These are phyloP conservation scores for Lycaon pictus DNA, from an alignment of 2,113 vertebrate species.

Conservation along the genomic window DNA sequence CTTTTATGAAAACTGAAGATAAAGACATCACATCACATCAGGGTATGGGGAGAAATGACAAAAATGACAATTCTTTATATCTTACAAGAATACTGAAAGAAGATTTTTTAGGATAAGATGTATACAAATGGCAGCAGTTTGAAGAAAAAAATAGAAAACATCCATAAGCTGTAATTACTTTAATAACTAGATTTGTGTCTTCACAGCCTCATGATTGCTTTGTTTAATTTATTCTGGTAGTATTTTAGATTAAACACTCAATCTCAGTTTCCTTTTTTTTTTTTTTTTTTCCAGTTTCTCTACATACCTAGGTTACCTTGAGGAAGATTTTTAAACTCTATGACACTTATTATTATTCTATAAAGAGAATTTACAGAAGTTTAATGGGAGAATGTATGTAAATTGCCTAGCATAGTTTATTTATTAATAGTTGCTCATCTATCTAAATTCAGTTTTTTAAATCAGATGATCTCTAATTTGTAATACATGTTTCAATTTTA, in stretches of 20 bases:
- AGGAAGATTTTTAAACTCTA: not conserved
- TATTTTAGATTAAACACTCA: not conserved
- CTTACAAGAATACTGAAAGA: not conserved
- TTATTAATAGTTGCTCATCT: not conserved
- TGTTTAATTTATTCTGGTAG: not conserved
- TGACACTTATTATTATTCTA: not conserved
- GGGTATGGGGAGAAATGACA: not conserved
- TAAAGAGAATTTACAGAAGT: not conserved
- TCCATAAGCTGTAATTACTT: not conserved
- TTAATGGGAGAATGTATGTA: not conserved
- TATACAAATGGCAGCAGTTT: not conserved
- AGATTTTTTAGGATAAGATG: not conserved
- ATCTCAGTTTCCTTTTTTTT: not conserved
- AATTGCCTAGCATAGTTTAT: not conserved
- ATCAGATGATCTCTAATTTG: not conserved
- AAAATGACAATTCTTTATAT: not conserved
- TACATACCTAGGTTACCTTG: not conserved
- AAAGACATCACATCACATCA: not conserved
- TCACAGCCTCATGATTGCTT: not conserved
- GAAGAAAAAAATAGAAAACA: not conserved
- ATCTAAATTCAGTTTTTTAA: not conserved
- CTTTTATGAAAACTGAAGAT: not conserved
- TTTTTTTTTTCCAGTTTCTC: not conserved
- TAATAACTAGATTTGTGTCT: not conserved
- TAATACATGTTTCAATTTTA: not conserved